These are phyloP conservation scores for Equus quagga DNA, from an alignment of 2,113 vertebrate species.

Conservation along the genomic window DNA sequence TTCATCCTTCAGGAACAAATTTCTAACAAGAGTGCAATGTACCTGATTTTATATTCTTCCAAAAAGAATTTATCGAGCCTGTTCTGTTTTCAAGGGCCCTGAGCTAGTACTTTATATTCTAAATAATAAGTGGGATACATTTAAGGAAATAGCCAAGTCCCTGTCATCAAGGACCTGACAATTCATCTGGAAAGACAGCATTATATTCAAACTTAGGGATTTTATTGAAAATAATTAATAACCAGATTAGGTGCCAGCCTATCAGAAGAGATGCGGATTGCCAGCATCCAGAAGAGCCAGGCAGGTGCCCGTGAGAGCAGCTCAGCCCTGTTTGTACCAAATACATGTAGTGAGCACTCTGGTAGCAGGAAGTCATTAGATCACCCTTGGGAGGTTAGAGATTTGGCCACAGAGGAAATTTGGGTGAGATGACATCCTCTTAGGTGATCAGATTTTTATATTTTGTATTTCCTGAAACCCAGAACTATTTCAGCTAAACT, in stretches of 20 bases:
- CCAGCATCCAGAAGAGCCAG: neutral
- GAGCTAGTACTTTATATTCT: neutral
- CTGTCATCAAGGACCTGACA: neutral
- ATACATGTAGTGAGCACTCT: accelerated
- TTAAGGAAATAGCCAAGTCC: neutral
- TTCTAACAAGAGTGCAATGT: neutral
- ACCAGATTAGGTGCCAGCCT: neutral
- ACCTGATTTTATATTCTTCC: neutral
- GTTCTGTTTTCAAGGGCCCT: neutral
- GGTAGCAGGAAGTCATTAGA: neutral
- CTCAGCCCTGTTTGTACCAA: neutral
- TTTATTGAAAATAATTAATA: neutral
- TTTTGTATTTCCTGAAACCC: neutral
- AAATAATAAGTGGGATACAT: neutral
- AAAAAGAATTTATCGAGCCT: neutral
- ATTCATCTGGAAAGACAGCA: neutral
- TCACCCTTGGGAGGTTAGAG: neutral
- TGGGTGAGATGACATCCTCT: neutral
- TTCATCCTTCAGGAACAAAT: neutral
- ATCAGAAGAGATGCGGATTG: neutral
- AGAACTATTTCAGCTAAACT: neutral
- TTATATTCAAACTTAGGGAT: neutral
- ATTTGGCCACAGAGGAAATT: neutral
- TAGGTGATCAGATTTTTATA: neutral
- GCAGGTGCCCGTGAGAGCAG: accelerated